Evolutionary conservation across 2,113 vertebrate genomes (phyloP).

Genomic region (Sander vitreus): DNA sequence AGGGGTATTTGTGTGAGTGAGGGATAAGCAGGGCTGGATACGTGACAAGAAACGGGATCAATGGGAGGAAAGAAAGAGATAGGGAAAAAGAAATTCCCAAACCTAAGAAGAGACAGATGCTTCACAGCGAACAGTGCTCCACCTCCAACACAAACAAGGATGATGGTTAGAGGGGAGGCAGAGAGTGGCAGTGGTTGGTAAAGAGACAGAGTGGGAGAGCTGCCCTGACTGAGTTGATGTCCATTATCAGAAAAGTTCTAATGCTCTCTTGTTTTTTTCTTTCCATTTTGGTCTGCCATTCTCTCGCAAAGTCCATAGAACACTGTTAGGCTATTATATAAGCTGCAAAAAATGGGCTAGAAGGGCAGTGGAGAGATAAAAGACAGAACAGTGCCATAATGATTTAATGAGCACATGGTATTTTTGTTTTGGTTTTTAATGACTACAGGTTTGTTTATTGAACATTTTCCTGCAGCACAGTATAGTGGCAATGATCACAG

Average conservation of each 20-base stretch:
- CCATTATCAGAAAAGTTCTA: conserved; percentile 49
- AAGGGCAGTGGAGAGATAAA: conserved; percentile 12
- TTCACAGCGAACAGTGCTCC: conserved; percentile 64
- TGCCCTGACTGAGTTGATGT: conserved; percentile 47
- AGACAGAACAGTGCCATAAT: conserved; percentile 1
- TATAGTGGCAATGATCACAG: not conserved
- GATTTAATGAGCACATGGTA: conserved; percentile 11
- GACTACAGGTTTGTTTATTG: conserved; percentile 9
- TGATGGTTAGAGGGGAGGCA: conserved; percentile 21
- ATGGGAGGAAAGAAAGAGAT: conserved; percentile 65
- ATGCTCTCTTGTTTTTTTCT: not conserved
- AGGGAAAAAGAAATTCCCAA: conserved; percentile 60
- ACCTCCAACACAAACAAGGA: conserved; percentile 68
- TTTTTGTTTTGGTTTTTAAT: conserved; percentile 1
- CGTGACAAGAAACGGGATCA: conserved; percentile 77
- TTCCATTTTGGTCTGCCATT: conserved; percentile 3
- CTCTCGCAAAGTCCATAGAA: conserved; percentile 30
- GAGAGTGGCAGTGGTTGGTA: conserved; percentile 5
- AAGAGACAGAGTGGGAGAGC: conserved; percentile 21
- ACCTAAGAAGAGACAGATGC: conserved; percentile 70
- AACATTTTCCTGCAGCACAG: not conserved
- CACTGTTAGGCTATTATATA: conserved; percentile 47
- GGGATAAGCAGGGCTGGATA: conserved; percentile 75
- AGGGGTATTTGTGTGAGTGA: conserved; percentile 58
- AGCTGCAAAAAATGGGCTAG: conserved; percentile 33